Conservation (phyloP, 2,888 invertebrate species). For the Cheilosia scutellata region DNA sequence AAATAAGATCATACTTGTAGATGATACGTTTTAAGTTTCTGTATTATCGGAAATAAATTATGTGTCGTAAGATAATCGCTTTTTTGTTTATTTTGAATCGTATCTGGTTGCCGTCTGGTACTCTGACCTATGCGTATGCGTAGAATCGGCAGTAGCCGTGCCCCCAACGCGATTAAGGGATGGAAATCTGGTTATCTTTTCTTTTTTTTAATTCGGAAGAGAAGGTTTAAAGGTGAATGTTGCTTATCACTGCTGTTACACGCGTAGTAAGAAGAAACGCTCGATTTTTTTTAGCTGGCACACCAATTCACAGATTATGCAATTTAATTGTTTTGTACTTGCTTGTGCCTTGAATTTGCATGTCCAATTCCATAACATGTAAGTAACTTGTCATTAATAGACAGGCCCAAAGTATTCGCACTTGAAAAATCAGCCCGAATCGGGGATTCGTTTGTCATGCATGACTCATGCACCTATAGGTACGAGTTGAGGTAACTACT, state of each 20-base stretch:
- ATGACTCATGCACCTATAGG: too few relatives aligned
- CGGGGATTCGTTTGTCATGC: too few relatives aligned
- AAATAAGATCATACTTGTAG: constrained; percentile 51
- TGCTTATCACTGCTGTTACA: constrained; percentile 22
- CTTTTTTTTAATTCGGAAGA: neutral
- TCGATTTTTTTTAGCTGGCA: neutral
- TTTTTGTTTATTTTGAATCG: constrained; percentile 18
- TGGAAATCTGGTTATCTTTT: neutral
- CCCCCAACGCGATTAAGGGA: neutral
- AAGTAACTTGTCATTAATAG: too few relatives aligned
- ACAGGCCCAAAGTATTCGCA: too few relatives aligned
- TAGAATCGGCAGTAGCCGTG: neutral
- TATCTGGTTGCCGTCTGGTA: constrained; percentile 4
- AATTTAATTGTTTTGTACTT: too few relatives aligned
- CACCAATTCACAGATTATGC: neutral
- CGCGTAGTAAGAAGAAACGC: constrained; percentile 5
- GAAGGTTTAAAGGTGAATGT: neutral
- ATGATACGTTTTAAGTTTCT: constrained; percentile 71
- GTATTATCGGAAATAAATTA: constrained; percentile 70
- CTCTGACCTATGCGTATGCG: constrained; percentile 7
- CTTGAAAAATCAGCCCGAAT: too few relatives aligned
- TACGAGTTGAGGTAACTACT: too few relatives aligned
- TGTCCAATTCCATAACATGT: too few relatives aligned
- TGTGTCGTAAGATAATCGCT: constrained; percentile 67
- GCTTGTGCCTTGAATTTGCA: too few relatives aligned